Percentiles rank a stretch among this genome's conserved stretches.
Evolutionary conservation across 2,797 vertebrate species (phyloP).

Genomic region (Sphenopsis melanotis): DNA sequence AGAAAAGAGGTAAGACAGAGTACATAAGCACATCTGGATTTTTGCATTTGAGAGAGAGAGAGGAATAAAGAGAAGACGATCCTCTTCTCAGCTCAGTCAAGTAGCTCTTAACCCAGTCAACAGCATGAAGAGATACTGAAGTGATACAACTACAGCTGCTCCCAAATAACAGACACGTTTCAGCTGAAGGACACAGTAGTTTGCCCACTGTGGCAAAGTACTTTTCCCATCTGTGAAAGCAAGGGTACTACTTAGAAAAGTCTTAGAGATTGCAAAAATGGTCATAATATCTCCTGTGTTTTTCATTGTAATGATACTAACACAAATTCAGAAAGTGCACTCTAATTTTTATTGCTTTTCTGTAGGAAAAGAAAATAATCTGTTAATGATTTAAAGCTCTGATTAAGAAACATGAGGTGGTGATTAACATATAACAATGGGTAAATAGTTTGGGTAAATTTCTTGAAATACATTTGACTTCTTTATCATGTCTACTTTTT

Average conservation of each 20-base stretch:
- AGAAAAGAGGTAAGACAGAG: not conserved
- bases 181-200: not conserved
- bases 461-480: slow-evolving; percentile 40
- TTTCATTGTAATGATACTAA: not conserved
- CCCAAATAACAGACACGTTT: not conserved
- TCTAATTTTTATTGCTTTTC: not conserved
- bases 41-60: not conserved
- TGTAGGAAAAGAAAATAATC: not conserved
- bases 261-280: not conserved
- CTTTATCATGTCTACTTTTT: slow-evolving; percentile 41
- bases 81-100: not conserved
- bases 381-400: not conserved
- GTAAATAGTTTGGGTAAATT: not conserved
- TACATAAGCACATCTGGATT: not conserved
- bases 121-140: not conserved
- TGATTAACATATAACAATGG: not conserved
- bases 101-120: not conserved
- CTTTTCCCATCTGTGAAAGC: not conserved
- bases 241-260: not conserved
- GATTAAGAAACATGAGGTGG: not conserved
- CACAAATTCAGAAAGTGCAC: not conserved
- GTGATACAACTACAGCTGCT: not conserved
- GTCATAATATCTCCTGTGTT: not conserved
- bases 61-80: not conserved
- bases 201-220: not conserved